Evolutionary conservation across 2,888 invertebrate species (phyloP), one percentile per base, ranked within the genome.

Genomic region (Agapetus fuscipes): DNA sequence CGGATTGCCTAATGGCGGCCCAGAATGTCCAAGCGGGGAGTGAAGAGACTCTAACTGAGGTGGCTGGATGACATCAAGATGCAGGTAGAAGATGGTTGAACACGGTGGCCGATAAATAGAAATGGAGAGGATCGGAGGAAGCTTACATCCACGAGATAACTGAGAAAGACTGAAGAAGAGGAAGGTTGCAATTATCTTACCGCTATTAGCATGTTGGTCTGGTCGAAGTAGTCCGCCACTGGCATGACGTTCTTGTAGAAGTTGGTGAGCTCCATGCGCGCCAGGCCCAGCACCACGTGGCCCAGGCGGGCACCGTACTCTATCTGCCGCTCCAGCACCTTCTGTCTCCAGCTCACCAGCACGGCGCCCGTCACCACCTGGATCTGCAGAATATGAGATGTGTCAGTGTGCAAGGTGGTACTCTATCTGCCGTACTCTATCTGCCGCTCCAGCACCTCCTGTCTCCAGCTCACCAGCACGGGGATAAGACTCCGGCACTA

Each of bases 391-490:
- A 39, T 25, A 42, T n/a, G n/a, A n/a, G n/a, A n/a, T n/a, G n/a
- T n/a, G n/a, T n/a, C n/a, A n/a, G n/a, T n/a, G n/a, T n/a, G n/a
- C n/a, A n/a, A n/a, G n/a, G n/a, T n/a, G n/a, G n/a, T n/a, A n/a
- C n/a, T n/a, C n/a, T n/a, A n/a, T n/a, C n/a, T n/a, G 43, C 89
- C 90, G 58, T 87, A 89, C 63, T 89, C 87, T 52, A 91, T 88
- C 72, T 90, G 90, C 46, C 85, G 74, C 62, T 90, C 87, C 50
- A 90, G 66, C 3, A 88, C 80, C 51, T 85, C 78, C 58, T 88
- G 86, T 35, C 86, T 75, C 89, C 90, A 91, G 46, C 85, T 83
- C 51, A 91, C 82, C 35, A 91, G 67, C 37, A 91, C 74, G n/a
- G n/a, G n/a, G n/a, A n/a, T n/a, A n/a, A n/a, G n/a, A n/a, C n/a